Evolutionary conservation across 2,888 invertebrate species (phyloP).

Genomic region (Calliopum simillimum): DNA sequence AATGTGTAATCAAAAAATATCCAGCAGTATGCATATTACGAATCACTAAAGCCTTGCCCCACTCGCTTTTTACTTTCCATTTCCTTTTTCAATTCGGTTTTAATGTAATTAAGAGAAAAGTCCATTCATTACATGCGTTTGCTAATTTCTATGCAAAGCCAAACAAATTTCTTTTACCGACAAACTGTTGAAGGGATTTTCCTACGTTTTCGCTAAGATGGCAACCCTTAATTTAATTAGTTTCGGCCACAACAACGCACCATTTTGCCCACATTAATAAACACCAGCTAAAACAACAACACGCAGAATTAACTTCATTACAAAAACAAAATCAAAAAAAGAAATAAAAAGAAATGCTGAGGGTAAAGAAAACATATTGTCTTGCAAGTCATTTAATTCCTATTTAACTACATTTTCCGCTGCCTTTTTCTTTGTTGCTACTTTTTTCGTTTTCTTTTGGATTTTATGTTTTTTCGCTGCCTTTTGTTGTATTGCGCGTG

Average conservation of each 20-base stretch:
- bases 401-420: constrained; percentile 33
- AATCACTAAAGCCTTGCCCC: too few species aligned
- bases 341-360: too few species aligned
- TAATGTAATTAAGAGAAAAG: too few species aligned
- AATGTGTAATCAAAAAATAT: too few species aligned
- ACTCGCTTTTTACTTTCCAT: too few species aligned
- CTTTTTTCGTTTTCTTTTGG: constrained; percentile 8
- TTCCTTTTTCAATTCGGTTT: too few species aligned
- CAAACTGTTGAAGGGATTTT: background rate
- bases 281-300: background rate
- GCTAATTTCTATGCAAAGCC: background rate
- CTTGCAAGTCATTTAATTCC: constrained; percentile 45
- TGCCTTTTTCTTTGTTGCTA: constrained; percentile 1
- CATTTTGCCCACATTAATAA: background rate
- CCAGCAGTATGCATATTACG: too few species aligned
- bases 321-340: too few species aligned
- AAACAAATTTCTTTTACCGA: constrained; percentile 1
- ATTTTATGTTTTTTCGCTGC: constrained; percentile 15
- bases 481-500: constrained; percentile 13
- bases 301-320: too few species aligned
- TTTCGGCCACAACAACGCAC: background rate
- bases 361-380: constrained; percentile 7
- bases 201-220: background rate
- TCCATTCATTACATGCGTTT: too few species aligned
- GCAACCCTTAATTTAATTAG: constrained; percentile 3